Evolutionary conservation across 2,113 vertebrate genomes (phyloP).

Genomic region (Pimephales promelas): DNA sequence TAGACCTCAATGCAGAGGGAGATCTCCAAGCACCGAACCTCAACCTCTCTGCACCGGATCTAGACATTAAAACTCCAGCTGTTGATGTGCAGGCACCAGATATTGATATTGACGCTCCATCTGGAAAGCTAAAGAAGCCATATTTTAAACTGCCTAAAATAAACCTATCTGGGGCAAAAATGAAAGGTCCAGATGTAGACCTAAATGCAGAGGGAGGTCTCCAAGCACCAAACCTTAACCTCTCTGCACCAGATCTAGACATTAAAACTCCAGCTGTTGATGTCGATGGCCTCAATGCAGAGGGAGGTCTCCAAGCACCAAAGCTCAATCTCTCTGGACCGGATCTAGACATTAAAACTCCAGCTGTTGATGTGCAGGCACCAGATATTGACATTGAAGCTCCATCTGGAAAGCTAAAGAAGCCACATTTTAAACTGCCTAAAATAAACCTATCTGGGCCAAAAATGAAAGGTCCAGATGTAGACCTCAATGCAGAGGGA

Average conservation of each 20-base stretch:
- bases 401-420: conserved; percentile 54
- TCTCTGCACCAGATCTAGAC: conserved; percentile 43
- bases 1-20: conserved; percentile 44
- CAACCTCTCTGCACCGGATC: conserved; percentile 47
- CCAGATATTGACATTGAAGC: conserved; percentile 57
- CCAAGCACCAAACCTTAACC: conserved; percentile 32
- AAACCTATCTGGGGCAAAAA: conserved; percentile 22
- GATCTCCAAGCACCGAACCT: conserved; percentile 25
- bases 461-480: conserved; percentile 49
- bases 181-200: conserved; percentile 50
- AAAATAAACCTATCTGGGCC: conserved; percentile 17
- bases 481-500: conserved; percentile 45
- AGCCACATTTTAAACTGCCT: conserved; percentile 55
- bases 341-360: conserved; percentile 21
- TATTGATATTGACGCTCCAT: conserved; percentile 46
- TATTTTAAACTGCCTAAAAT: conserved; percentile 54
- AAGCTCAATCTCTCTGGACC: conserved; percentile 47
- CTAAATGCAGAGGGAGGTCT: conserved; percentile 41
- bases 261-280: conserved; percentile 47
- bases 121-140: conserved; percentile 57
- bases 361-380: conserved; percentile 53
- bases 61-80: conserved; percentile 32
- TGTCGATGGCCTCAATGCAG: too few relatives aligned
- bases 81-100: conserved; percentile 58
- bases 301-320: conserved; percentile 22